Evolutionary conservation across 1,140 invertebrate species (phyloP), one percentile per base, ranked within the genome.

Genomic region (Aplysia californica): DNA sequence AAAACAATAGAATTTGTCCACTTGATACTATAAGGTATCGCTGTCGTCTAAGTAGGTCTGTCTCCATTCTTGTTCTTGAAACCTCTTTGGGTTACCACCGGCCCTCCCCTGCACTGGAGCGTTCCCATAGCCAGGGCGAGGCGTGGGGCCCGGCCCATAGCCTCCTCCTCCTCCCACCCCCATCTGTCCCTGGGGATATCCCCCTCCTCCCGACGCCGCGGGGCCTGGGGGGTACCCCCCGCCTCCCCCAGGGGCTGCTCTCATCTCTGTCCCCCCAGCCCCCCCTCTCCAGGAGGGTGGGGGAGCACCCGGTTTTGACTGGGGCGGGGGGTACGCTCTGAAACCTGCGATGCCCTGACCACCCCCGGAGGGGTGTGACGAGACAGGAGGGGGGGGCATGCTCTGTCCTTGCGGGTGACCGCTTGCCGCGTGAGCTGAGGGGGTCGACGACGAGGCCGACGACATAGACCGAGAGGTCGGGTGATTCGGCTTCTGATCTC

Each of bases 21-120:
- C 15, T 10, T 35, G 10, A 18, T 10, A 58, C 61, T 41, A 75
- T 0, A 75, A 61, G 20, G 59, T 75, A 61, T 76, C 69, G 59
- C 78, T 76, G 29, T 79, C 77, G 23, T 79, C 72, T 50, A 79
- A 58, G 64, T 79, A 79, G 0, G 66, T 79, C 73, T 75, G 77
- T 38, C 72, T 59, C 56, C 77, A 69, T 29, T 79, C 77, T 21
- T 67, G 55, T n/a, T 72, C 70, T 41, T 72, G 70, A 29, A 72
- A 72, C n/a, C 56, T 31, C 38, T 70, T 70, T 44, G n/a, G n/a
- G n/a, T n/a, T n/a, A n/a, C n/a, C n/a, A n/a, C n/a, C n/a, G n/a
- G n/a, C n/a, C n/a, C n/a, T n/a, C n/a, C n/a, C n/a, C n/a, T n/a
- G n/a, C n/a, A n/a, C n/a, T n/a, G n/a, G n/a, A n/a, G n/a, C n/a